Evolutionary conservation across 2,888 invertebrate genomes (phyloP).

Genomic region (Polietes domitor): DNA sequence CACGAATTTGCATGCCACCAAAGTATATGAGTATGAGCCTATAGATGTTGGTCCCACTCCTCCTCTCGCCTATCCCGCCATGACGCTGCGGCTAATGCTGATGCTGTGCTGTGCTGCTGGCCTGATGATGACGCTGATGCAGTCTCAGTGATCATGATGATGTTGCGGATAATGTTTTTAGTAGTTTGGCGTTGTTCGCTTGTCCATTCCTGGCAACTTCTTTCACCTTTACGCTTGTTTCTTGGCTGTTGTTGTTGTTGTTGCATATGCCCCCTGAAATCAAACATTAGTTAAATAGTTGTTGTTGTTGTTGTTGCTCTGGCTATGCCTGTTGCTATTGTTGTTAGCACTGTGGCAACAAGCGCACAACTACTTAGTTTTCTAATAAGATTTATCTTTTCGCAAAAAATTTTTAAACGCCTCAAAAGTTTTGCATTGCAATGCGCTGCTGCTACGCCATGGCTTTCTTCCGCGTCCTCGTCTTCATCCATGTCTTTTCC

Average conservation of each 20-base stretch:
- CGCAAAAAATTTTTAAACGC: conserved; percentile 58
- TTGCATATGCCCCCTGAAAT: conserved; percentile 34
- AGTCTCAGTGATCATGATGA: conserved; percentile 37
- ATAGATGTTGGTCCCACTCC: not conserved
- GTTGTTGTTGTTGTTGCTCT: conserved; percentile 33
- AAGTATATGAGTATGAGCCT: conserved; percentile 26
- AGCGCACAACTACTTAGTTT: conserved; percentile 54
- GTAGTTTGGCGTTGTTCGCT: conserved; percentile 51
- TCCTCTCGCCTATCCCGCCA: not conserved
- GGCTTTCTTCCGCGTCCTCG: too few species aligned
- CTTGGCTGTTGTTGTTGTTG: too few species aligned
- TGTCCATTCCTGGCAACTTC: conserved; percentile 32
- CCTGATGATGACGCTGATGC: conserved; percentile 23
- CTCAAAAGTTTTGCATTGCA: conserved; percentile 41
- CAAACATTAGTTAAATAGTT: conserved; percentile 61
- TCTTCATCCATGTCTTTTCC: too few species aligned
- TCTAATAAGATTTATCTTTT: conserved; percentile 67
- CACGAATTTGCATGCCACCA: conserved; percentile 64
- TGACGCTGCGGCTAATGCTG: conserved; percentile 32
- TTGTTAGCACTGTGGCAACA: conserved; percentile 51
- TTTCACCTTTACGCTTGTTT: conserved; percentile 41
- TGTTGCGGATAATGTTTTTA: conserved; percentile 38
- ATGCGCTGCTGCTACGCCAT: conserved; percentile 1
- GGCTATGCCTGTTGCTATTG: conserved; percentile 51
- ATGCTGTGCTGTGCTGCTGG: conserved; percentile 19